Conservation (phyloP, 2,113 vertebrate genomes). For the Megaptera novaeangliae region DNA sequence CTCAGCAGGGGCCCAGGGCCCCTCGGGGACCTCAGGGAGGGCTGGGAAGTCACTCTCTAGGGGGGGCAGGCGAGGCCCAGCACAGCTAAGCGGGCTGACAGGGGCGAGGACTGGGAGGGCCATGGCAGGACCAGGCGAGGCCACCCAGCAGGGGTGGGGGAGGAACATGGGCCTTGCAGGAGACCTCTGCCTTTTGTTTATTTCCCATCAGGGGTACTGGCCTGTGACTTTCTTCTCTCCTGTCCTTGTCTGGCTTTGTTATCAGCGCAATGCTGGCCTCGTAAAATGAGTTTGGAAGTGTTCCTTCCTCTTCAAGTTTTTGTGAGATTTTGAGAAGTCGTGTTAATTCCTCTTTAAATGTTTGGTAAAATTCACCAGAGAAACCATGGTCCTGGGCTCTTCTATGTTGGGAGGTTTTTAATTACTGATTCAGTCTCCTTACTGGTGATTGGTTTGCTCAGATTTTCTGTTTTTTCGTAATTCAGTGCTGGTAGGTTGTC, state of each 20-base stretch:
- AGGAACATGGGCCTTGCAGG: no score
- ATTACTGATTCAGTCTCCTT: neutral
- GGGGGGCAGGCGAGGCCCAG: neutral
- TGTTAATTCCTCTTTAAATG: neutral
- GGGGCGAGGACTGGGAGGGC: neutral
- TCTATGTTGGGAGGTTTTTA: neutral
- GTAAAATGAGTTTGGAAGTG: neutral
- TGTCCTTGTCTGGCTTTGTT: no score
- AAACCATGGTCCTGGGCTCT: neutral
- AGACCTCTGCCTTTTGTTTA: neutral
- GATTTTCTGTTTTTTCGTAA: neutral
- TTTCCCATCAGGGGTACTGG: neutral
- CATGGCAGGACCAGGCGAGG: rapidly evolving
- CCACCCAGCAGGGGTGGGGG: neutral
- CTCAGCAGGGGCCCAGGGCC: neutral
- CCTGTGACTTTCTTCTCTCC: neutral
- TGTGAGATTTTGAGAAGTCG: neutral
- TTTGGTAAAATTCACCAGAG: neutral
- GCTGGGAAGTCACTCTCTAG: neutral
- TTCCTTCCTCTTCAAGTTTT: neutral
- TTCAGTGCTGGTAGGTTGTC: neutral
- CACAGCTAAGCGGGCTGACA: no score
- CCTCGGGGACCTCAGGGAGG: neutral
- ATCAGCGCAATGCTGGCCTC: neutral
- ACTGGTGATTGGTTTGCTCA: neutral